Percentiles rank a stretch among this genome's conserved stretches.
These are phyloP conservation scores for Gastracanthus pulcherrimus DNA, from an alignment of 2,888 invertebrate genomes.

Conservation along the genomic window DNA sequence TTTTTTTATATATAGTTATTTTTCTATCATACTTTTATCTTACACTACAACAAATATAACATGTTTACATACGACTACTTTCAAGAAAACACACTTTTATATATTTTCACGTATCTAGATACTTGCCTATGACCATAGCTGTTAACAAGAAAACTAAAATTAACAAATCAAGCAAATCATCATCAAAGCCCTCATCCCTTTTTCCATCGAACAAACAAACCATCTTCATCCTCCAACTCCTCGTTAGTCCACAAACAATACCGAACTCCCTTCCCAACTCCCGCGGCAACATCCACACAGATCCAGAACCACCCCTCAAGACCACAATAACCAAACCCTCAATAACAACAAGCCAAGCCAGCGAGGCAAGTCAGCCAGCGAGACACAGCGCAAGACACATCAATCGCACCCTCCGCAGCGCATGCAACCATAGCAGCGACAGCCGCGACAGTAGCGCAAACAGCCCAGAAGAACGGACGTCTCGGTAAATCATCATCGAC, in stretches of 20 bases:
- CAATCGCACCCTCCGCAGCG: neutral
- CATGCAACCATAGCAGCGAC: neutral
- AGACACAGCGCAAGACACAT: neutral
- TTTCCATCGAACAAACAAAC: too few species aligned
- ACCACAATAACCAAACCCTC: neutral
- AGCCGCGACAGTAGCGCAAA: neutral
- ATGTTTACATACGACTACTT: too few species aligned
- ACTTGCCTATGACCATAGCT: too few species aligned
- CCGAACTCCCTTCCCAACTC: too few species aligned
- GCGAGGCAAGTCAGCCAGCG: neutral
- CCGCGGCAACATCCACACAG: too few species aligned
- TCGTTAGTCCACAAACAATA: neutral
- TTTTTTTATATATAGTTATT: too few species aligned
- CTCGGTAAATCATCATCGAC: slow-evolving; percentile 14
- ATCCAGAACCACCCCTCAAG: neutral
- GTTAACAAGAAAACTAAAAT: too few species aligned
- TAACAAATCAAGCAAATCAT: too few species aligned
- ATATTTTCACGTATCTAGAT: too few species aligned
- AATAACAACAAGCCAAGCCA: neutral
- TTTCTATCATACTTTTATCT: too few species aligned
- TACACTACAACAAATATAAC: too few species aligned
- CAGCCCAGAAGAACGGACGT: neutral
- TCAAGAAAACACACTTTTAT: too few species aligned
- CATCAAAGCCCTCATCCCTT: neutral
- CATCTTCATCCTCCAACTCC: neutral